Percentiles rank a stretch among this genome's conserved stretches.
These are phyloP conservation scores for Atlantisia rogersi DNA, from an alignment of 2,113 vertebrate species.

Conservation along the genomic window DNA sequence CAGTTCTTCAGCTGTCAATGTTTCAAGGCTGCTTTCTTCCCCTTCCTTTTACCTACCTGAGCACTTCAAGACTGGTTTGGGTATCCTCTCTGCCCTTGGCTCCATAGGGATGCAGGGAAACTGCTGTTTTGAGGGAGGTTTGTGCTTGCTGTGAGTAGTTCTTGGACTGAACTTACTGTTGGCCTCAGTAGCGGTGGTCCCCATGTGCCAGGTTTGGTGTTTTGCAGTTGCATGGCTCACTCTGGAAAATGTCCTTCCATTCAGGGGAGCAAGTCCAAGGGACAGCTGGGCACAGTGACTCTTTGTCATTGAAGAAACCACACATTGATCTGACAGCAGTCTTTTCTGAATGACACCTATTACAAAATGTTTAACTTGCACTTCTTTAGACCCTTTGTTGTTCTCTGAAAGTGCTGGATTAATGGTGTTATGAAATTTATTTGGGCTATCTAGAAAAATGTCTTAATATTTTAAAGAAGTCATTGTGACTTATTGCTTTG, in stretches of 20 bases:
- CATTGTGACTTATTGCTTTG: not conserved
- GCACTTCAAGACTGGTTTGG: not conserved
- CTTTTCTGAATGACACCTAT: not conserved
- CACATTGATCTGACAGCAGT: not conserved
- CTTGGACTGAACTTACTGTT: not conserved
- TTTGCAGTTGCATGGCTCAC: not conserved
- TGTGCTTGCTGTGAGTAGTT: not conserved
- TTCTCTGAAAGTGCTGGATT: not conserved
- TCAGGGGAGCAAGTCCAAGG: not conserved
- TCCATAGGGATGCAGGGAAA: not conserved
- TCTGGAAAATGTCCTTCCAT: not conserved
- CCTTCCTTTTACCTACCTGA: not conserved
- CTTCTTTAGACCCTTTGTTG: not conserved
- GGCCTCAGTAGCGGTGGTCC: not conserved
- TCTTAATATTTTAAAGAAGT: not conserved
- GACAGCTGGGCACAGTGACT: not conserved
- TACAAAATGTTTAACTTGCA: not conserved
- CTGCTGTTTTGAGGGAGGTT: not conserved
- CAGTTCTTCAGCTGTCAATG: not conserved
- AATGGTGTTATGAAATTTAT: not conserved
- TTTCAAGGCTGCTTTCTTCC: not conserved
- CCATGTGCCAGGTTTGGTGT: not conserved
- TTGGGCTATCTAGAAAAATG: not conserved
- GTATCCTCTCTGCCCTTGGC: not conserved
- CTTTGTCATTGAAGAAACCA: not conserved